Base-by-base conservation (phyloP, 2,113 vertebrate genomes). In the Albula glossodonta region DNA sequence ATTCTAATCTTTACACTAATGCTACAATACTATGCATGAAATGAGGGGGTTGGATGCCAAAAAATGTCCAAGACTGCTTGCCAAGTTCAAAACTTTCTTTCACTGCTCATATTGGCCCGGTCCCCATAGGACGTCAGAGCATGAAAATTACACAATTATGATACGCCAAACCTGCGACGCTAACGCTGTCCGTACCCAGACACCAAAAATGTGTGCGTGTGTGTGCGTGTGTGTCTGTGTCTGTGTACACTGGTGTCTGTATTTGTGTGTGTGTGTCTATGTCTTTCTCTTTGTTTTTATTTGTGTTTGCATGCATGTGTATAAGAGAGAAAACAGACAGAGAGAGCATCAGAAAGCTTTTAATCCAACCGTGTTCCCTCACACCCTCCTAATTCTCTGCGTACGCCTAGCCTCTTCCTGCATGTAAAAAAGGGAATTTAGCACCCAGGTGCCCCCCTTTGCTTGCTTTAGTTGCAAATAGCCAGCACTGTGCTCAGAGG, bases 401-500 rank as follows among this genome's bases (percentile, higher is more conserved):
- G n/a, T n/a, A 74, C 31, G 70, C 70, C 25, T 8, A 74, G 70
- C 70, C 8, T 74, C 70, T 31, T 74, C 70, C 70, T 74, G 70
- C 70, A 74, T 74, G 70, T 74, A 74, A 74, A 74, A 74, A 74
- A 74, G 70, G 17, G 6, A 74, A 74, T 74, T 74, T 74, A 74
- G 70, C 31, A n/a, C 70, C 70, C 70, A 74, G 70, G 70, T 74
- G 70, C 19, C 63, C 63, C 19, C 63, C 63, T 17, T 22, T 19
- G 15, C 60, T 22, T 15, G n/a, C 70, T 74, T n/a, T 74, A 25
- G 31, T n/a, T 74, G 22, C 22, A 74, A 74, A 74, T 74, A 74
- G 22, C n/a, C 70, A 31, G 70, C 70, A 8, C 70, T 74, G 70
- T 25, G 70, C 78, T 83, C 84, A 83, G 81, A 49, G 78, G 74